Percentiles rank a stretch among this genome's conserved stretches.
Evolutionary conservation across 2,888 invertebrate species (phyloP).

Genomic region (Hyposoter dolosus): DNA sequence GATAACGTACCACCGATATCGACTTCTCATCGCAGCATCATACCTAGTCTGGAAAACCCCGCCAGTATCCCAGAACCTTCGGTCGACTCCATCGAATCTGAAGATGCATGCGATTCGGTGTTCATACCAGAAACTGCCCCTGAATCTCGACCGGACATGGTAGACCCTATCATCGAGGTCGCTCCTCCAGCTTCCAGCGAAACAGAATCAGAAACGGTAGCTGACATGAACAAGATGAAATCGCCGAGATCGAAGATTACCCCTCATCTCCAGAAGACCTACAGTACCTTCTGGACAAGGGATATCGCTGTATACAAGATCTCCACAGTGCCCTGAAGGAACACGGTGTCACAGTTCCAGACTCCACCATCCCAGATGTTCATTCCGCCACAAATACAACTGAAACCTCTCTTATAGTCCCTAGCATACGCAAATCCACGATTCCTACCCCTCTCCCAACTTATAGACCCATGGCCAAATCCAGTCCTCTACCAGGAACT

Average conservation of each 20-base stretch:
- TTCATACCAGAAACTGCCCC: background rate
- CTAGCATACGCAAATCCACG: background rate
- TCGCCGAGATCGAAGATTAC: background rate
- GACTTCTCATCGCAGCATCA: background rate
- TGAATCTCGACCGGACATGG: background rate
- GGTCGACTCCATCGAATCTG: background rate
- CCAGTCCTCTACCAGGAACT: background rate
- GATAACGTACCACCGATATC: background rate
- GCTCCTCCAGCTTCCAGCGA: background rate
- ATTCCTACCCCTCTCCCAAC: background rate
- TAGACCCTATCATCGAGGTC: background rate
- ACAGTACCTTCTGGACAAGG: background rate
- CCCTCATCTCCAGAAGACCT: slow-evolving; percentile 10
- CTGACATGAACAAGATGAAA: background rate
- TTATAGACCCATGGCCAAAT: slow-evolving; percentile 6
- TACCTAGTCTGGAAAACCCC: background rate
- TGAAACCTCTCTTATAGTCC: background rate
- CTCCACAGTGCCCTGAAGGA: slow-evolving; percentile 4
- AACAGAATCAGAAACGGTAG: background rate
- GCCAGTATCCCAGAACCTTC: background rate
- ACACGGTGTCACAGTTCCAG: background rate
- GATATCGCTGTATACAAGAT: slow-evolving; percentile 4
- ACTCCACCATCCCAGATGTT: background rate
- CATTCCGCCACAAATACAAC: background rate
- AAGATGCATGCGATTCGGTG: background rate